These are phyloP conservation scores for Conopomorpha cramerella DNA, from an alignment of 1,140 invertebrate genomes.

Conservation along the genomic window DNA sequence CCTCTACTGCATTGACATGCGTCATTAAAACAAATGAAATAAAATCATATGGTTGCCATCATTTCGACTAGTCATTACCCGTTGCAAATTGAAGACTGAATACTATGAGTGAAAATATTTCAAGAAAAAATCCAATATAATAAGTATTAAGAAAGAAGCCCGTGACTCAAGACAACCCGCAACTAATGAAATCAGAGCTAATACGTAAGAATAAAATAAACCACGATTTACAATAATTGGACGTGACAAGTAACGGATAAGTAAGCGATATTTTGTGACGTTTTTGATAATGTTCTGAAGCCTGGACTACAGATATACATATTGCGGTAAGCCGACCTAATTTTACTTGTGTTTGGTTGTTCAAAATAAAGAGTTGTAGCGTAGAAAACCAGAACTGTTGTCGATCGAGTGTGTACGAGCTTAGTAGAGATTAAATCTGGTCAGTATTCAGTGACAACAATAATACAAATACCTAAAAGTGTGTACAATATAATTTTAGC, in stretches of 20 bases:
- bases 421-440: too few relatives aligned
- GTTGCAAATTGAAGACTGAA: conserved; percentile 22
- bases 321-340: too few relatives aligned
- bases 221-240: conserved; percentile 10
- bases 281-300: conserved; percentile 19
- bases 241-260: conserved; percentile 9
- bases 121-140: conserved; percentile 17
- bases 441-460: too few relatives aligned
- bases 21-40: conserved; percentile 48
- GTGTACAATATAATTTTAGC: too few relatives aligned
- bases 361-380: too few relatives aligned
- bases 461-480: too few relatives aligned
- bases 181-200: conserved; percentile 23
- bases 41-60: conserved; percentile 48
- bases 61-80: conserved; percentile 40
- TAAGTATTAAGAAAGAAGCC: conserved; percentile 26
- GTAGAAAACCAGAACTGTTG: too few relatives aligned
- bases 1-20: conserved; percentile 27
- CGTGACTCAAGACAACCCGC: conserved; percentile 16
- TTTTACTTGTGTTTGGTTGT: too few relatives aligned
- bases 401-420: too few relatives aligned
- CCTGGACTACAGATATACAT: conserved; percentile 3
- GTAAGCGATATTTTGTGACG: conserved; percentile 9
- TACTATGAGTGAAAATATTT: conserved; percentile 19
- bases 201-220: conserved; percentile 31